Evolutionary conservation across 2,888 invertebrate species (phyloP).

Genomic region (Gnatocerus cornutus): DNA sequence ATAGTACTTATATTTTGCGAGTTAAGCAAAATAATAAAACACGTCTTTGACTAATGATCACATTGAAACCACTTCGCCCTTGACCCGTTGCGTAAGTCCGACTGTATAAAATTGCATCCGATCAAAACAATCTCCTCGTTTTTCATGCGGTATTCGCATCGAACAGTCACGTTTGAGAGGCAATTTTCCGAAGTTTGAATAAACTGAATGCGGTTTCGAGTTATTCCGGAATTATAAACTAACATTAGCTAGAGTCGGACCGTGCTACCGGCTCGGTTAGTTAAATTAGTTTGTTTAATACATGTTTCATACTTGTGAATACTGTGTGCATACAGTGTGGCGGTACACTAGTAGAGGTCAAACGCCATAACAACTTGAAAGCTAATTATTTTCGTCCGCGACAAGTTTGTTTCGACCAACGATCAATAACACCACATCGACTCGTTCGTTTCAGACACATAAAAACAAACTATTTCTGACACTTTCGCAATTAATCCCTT

Average conservation of each 20-base stretch:
- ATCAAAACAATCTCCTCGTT: too few relatives aligned
- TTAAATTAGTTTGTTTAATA: slow-evolving; percentile 59
- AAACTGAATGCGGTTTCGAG: slow-evolving; percentile 57
- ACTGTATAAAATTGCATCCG: too few relatives aligned
- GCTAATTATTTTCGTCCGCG: slow-evolving; percentile 47
- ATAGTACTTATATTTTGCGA: too few relatives aligned
- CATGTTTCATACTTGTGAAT: slow-evolving; percentile 55
- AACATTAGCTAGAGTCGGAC: slow-evolving; percentile 53
- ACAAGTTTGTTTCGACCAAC: slow-evolving; percentile 35
- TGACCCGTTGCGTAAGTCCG: too few relatives aligned
- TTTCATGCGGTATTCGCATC: not conserved
- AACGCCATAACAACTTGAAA: slow-evolving; percentile 47
- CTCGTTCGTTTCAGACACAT: slow-evolving; percentile 16
- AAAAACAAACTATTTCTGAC: slow-evolving; percentile 34
- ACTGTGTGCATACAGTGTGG: slow-evolving; percentile 45
- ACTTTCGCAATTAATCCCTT: slow-evolving; percentile 37
- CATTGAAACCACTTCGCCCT: too few relatives aligned
- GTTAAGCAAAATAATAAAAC: too few relatives aligned
- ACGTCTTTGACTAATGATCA: too few relatives aligned
- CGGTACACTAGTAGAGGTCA: slow-evolving; percentile 39
- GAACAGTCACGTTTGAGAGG: slow-evolving; percentile 34
- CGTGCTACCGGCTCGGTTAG: slow-evolving; percentile 53
- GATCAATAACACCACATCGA: slow-evolving; percentile 37
- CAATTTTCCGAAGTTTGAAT: slow-evolving; percentile 58
- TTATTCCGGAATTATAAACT: slow-evolving; percentile 59